Conservation (phyloP, 92 coral and sea anemone genomes). For the Zoanthus sansibaricus region DNA sequence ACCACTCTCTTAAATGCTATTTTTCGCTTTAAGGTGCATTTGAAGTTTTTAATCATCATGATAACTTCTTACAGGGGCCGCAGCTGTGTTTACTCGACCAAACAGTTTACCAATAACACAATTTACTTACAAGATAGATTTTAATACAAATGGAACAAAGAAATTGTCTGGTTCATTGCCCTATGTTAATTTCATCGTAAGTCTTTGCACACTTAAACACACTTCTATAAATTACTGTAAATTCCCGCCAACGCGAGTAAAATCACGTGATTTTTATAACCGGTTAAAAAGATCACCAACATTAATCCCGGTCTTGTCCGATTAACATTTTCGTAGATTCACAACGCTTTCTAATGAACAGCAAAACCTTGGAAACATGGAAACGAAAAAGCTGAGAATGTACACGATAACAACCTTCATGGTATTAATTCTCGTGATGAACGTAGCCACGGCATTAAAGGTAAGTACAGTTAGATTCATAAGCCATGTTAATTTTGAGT, state of each 20-base stretch:
- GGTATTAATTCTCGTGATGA: neutral
- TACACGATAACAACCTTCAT: neutral
- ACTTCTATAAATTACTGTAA: neutral
- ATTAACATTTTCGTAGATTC: neutral
- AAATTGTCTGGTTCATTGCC: neutral
- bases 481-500: neutral
- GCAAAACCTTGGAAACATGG: neutral
- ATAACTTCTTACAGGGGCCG: neutral
- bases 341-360: neutral
- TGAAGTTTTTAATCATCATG: neutral
- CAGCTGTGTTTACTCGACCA: conserved; percentile 40
- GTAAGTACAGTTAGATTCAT: neutral
- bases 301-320: neutral
- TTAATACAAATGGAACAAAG: neutral
- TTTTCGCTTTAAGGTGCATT: too few species aligned
- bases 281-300: conserved; percentile 8
- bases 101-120: neutral
- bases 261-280: conserved; percentile 12
- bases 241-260: conserved; percentile 31
- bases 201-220: conserved; percentile 2
- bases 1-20: too few species aligned
- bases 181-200: neutral
- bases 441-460: neutral
- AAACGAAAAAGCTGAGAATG: neutral
- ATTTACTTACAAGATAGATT: neutral